Percentiles rank a stretch among this genome's conserved stretches.
Conservation (phyloP, 2,113 vertebrate genomes). For the Bufo bufo region DNA sequence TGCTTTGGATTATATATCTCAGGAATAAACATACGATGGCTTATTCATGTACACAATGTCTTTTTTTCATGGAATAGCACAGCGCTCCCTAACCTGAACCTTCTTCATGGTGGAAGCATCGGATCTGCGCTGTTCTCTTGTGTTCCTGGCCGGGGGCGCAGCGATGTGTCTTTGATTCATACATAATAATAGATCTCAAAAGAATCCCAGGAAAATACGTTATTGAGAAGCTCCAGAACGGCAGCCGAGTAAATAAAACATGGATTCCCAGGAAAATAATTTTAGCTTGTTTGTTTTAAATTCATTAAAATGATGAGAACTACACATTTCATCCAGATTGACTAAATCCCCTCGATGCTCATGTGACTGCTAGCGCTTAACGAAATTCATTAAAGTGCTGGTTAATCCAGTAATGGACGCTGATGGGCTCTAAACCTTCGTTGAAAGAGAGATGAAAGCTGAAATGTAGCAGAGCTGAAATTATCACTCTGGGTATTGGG, state of each 20-base stretch:
- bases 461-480: neutral
- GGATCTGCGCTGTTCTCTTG: neutral
- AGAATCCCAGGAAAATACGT: neutral
- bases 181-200: slow-evolving; percentile 46
- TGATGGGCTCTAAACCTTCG: neutral
- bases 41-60: too few relatives aligned
- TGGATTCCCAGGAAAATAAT: slow-evolving; percentile 53
- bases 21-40: too few relatives aligned
- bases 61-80: too few relatives aligned
- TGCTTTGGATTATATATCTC: too few relatives aligned
- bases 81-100: neutral
- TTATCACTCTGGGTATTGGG: neutral
- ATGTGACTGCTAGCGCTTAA: neutral
- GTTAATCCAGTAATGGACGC: neutral
- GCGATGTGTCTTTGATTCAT: slow-evolving; percentile 24
- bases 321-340: slow-evolving; percentile 13
- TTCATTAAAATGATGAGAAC: slow-evolving; percentile 51
- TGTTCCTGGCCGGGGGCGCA: neutral
- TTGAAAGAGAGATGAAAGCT: neutral
- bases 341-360: slow-evolving; percentile 10
- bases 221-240: slow-evolving; percentile 30
- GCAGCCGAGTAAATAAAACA: slow-evolving; percentile 44
- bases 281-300: slow-evolving; percentile 54
- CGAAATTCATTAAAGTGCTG: slow-evolving; percentile 12
- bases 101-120: neutral